phyloP scores from a whole-genome alignment of 2,888 invertebrate genomes.

The Gerris lacustris region DNA sequence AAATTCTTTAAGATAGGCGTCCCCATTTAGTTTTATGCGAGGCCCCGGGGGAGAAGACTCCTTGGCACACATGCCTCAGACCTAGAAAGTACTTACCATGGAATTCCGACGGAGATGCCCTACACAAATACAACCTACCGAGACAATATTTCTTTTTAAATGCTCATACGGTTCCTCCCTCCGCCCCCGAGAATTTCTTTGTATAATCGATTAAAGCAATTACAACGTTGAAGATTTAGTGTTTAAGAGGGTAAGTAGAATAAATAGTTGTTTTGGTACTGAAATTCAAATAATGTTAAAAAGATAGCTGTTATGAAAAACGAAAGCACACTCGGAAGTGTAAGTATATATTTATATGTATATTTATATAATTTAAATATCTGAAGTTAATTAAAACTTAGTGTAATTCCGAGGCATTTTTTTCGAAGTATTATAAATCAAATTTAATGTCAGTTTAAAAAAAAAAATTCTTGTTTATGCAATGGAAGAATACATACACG shows the following conservation, averaged over 20 bases:
- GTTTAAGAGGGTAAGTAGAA: background rate
- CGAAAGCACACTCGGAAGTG: too few relatives aligned
- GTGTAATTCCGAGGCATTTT: too few relatives aligned
- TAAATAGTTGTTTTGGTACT: too few relatives aligned
- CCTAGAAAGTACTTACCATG: background rate
- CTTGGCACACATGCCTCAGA: slow-evolving; percentile 10
- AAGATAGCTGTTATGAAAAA: too few relatives aligned
- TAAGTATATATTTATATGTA: too few relatives aligned
- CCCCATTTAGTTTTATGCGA: slow-evolving; percentile 31
- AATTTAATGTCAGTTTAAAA: too few relatives aligned
- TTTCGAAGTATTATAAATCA: too few relatives aligned
- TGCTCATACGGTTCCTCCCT: background rate
- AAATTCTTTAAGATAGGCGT: slow-evolving; percentile 31
- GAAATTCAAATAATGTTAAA: too few relatives aligned
- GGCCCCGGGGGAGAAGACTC: slow-evolving; percentile 23
- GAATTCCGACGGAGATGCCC: background rate
- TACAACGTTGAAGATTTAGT: background rate
- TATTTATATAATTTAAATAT: too few relatives aligned
- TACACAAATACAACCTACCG: background rate
- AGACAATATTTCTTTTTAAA: background rate
- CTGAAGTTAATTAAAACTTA: too few relatives aligned
- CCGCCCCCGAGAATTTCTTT: background rate
- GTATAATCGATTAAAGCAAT: background rate
- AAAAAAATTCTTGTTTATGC: too few relatives aligned
- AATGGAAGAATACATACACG: too few relatives aligned